Evolutionary conservation across 2,797 vertebrate species (phyloP), one percentile per base, ranked within the genome.

Genomic region (Sebastes oblongus): DNA sequence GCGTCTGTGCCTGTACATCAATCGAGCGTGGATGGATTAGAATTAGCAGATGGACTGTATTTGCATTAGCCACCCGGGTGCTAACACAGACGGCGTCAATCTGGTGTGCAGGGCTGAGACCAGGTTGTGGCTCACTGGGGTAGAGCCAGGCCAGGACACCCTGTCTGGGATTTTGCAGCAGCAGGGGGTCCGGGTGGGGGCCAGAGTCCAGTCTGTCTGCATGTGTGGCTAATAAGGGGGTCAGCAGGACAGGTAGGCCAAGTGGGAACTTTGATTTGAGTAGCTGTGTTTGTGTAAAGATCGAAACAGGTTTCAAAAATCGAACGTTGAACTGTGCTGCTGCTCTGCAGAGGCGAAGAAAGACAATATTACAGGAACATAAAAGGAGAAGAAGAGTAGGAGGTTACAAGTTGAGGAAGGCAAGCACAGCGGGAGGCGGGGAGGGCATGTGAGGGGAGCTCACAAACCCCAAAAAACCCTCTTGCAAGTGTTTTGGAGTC

Each of bases 31-130:
- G 64, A 72, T 80, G 89, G 93, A 95, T 94, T 94, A 92, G 84
- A 88, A 86, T 93, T 85, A 92, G 88, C 94, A 95, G 94, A 95
- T 95, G 94, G 93, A 84, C 84, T 86, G 80, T 88, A 83, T 94
- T 93, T 93, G 91, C 88, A 91, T 94, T 93, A 94, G 89, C 77
- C 83, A 85, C 83, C 54, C 20, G 88, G 86, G 91, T 81, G 91
- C 90, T 87, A 90, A 82, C 90, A 82, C 92, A 94, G 92, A 94
- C 81, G 25, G 88, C 81, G 87, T 88, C 88, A 93, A 91, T 93
- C 91, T 93, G 92, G 76, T 93, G 90, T 74, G 61, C 82, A 71
- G 75, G 75, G 69, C 89, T 84, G 84, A 79, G 88, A 92, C 80
- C 92, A 92, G 92, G 90, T 90, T 94, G 87, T 64, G 73, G 79